Conservation (phyloP, 2,888 invertebrate genomes). For the Nephrotoma guestfalica region DNA sequence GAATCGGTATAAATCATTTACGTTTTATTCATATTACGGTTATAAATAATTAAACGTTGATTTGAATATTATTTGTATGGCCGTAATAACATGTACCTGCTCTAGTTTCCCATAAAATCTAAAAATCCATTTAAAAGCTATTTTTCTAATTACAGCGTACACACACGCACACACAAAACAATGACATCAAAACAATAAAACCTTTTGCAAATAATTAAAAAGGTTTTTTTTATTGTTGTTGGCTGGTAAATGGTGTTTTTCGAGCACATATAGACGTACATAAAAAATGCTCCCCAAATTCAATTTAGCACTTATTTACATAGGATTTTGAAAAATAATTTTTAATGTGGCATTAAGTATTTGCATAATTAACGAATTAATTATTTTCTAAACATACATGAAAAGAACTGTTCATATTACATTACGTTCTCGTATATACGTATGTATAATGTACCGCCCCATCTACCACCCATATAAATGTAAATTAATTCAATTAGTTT, state of each 20-base stretch:
- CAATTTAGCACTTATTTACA: not conserved
- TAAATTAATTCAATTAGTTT: not conserved
- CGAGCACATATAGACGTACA: not conserved
- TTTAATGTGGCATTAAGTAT: not conserved
- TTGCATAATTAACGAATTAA: not conserved
- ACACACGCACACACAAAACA: not conserved
- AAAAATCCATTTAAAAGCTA: not conserved
- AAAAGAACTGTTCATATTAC: not conserved
- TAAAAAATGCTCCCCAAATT: not conserved
- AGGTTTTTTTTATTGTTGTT: not conserved
- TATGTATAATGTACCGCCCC: not conserved
- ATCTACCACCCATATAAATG: not conserved
- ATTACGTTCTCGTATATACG: not conserved
- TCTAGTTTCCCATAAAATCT: not conserved
- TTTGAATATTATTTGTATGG: too few species aligned
- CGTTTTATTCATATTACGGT: too few species aligned
- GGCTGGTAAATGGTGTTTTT: not conserved
- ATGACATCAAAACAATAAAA: not conserved
- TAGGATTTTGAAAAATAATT: not conserved
- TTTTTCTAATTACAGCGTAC: not conserved
- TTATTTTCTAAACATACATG: not conserved
- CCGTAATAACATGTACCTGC: not conserved
- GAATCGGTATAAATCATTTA: too few species aligned
- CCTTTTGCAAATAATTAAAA: not conserved
- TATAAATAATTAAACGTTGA: too few species aligned